These are phyloP conservation scores for Tinamus guttatus DNA, from an alignment of 2,113 vertebrate species.

Conservation along the genomic window DNA sequence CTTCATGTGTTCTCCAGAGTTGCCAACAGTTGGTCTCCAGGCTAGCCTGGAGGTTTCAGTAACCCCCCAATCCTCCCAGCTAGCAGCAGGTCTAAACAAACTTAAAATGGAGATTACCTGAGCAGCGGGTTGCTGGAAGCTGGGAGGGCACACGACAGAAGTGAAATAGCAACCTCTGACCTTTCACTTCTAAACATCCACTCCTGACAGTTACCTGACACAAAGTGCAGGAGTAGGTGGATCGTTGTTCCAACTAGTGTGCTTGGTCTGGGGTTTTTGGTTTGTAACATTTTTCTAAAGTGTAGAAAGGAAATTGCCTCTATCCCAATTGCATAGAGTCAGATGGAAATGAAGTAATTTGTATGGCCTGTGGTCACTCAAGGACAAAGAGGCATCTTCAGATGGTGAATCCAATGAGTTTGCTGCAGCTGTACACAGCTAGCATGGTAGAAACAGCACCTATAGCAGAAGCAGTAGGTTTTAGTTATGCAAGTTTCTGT, in stretches of 20 bases:
- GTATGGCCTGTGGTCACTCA: not conserved
- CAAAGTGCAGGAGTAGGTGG: not conserved
- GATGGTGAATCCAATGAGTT: not conserved
- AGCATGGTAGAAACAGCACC: not conserved
- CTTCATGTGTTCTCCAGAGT: not conserved
- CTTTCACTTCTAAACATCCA: not conserved
- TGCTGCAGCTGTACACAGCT: not conserved
- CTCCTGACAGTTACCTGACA: not conserved
- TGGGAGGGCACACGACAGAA: accelerated
- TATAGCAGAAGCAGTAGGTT: not conserved
- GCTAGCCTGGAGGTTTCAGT: not conserved
- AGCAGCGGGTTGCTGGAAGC: not conserved
- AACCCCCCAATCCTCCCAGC: not conserved
- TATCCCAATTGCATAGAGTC: not conserved
- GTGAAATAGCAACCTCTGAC: not conserved
- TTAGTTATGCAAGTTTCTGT: not conserved
- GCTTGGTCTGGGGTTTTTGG: not conserved
- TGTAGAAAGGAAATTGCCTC: not conserved
- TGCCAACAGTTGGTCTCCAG: not conserved
- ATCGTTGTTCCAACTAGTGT: not conserved
- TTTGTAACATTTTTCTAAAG: not conserved
- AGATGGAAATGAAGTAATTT: not conserved
- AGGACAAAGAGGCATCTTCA: not conserved
- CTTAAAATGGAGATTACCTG: not conserved
- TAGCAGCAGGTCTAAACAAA: not conserved